Percentiles rank a stretch among this genome's conserved stretches.
phyloP scores from a whole-genome alignment of 1,140 invertebrate species.

The Pseudomyrmex dendroicus region DNA sequence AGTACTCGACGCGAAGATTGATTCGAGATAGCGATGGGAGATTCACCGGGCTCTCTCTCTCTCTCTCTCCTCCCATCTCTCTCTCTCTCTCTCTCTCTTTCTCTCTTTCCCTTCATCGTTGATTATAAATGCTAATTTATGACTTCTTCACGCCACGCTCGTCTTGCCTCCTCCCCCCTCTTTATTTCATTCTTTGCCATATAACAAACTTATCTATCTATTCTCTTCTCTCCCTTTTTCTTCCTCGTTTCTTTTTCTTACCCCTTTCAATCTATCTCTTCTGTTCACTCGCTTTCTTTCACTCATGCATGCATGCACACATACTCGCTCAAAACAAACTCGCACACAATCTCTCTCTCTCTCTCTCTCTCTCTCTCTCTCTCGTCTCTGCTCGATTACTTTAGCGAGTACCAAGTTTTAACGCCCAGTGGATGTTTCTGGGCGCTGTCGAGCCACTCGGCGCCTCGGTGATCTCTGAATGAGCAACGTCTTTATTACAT shows the following conservation, averaged over 20 bases:
- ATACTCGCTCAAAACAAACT: conserved; percentile 13
- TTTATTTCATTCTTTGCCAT: conserved; percentile 27
- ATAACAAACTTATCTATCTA: conserved; percentile 54
- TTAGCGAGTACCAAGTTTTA: conserved; percentile 46
- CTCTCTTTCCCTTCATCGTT: conserved; percentile 33
- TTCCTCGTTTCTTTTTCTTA: not conserved
- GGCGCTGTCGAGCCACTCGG: conserved; percentile 69
- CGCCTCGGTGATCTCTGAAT: conserved; percentile 70
- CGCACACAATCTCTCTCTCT: not conserved
- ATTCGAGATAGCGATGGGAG: conserved; percentile 71
- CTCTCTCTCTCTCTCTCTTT: conserved; percentile 1
- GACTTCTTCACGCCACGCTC: conserved; percentile 74
- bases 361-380: not conserved
- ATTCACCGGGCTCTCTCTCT: conserved; percentile 53
- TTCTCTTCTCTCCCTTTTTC: conserved; percentile 5
- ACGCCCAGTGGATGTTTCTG: conserved; percentile 54
- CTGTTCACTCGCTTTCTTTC: conserved; percentile 8
- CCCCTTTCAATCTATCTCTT: conserved; percentile 40
- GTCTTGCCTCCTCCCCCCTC: conserved; percentile 14
- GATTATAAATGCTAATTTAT: conserved; percentile 81
- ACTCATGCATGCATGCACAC: conserved; percentile 24
- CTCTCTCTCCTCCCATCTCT: not conserved
- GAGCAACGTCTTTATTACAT: conserved; percentile 73
- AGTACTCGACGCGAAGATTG: conserved; percentile 73
- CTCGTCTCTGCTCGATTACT: conserved; percentile 17